Evolutionary conservation across 2,888 invertebrate species (phyloP), one percentile per base, ranked within the genome.

Genomic region (Drosophila histrio): DNA sequence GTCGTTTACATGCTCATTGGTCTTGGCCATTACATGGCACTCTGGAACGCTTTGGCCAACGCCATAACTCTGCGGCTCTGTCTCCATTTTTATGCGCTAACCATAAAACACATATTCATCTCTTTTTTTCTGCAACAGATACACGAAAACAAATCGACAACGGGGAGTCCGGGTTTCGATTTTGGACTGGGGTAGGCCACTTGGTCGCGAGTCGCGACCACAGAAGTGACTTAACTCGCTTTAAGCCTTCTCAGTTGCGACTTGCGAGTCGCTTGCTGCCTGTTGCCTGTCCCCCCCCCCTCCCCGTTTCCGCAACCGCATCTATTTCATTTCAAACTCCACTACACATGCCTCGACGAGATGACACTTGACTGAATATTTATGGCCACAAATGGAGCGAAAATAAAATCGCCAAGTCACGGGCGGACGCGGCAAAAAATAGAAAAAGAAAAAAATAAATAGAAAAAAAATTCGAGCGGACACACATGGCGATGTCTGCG

Each of bases 341-440:
- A 84, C 66, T 81, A 82, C 81, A 81, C 79, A 81, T 81, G 87
- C 84, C 84, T 73, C 84, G 68, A 81, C 85, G 76, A 76, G 84
- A 82, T 82, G 82, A 85, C 86, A 87, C 86, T 85, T 84, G 84
- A 84, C 84, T 84, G 87, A 85, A 84, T 84, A 84, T 84, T 84
- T 84, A 84, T 84, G 84, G 77, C 86, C 87, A 76, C 83, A 87
- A 83, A 83, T 87, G 82, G 87, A 85, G 85, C 87, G 87, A 83
- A 87, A 85, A 87, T 82, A 83, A 84, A 84, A 87, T 79, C 77
- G 87, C 83, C 85, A 85, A 79, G 79, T 87, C 86, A 84, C 77
- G 83, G 85, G 57, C 74, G 68, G 70, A 77, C 73, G 63, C 74
- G 58, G 26, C 32, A 46, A 53, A 41, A 52, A 65, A 63, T 46